Base-by-base conservation (phyloP, 1,140 invertebrate species). In the Dryas iulia region DNA sequence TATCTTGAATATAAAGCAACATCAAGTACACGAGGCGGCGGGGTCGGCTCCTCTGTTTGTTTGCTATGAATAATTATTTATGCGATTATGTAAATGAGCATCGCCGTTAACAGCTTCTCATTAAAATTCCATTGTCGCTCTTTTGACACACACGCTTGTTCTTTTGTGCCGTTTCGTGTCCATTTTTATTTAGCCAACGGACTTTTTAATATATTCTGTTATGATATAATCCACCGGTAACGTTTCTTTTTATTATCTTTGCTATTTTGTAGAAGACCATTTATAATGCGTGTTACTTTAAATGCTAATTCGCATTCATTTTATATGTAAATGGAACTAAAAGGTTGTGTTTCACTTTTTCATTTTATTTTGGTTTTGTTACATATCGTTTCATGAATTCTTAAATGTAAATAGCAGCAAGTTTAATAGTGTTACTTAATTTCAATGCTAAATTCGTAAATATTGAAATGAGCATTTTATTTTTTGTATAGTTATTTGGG, bases 101-200 rank as follows among this genome's bases (percentile, higher is more conserved):
- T 80, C 77, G 80, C 81, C 77, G 78, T 82, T 85, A 84, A 84
- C 85, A 78, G 78, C 76, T 70, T 63, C 82, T 86, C 84, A 90
- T 89, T 87, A 84, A 84, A 83, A 89, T 88, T 87, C 82, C 79
- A 82, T 87, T 89, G 84, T 86, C 69, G 73, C 71, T 79, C 71
- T 72, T 62, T 79, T 74, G 76, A 73, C 81, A 78, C 80, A 77
- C 76, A 78, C 67, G 68, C 73, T 73, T 68, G 77, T 73, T 79
- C 78, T 80, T 83, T 84, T 86, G 81, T 82, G 70, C 79, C 73
- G 69, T 83, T 77, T 78, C 70, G 77, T 83, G 72, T 84, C 72
- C 69, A 80, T 85, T 86, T 82, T 76, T 66, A 62, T 73, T 71
- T 78, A 75, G 69, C 67, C 68, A 72, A 77, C 60, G 61, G 54